Evolutionary conservation across 2,888 invertebrate genomes (phyloP).

Genomic region (Bellardia pandia): DNA sequence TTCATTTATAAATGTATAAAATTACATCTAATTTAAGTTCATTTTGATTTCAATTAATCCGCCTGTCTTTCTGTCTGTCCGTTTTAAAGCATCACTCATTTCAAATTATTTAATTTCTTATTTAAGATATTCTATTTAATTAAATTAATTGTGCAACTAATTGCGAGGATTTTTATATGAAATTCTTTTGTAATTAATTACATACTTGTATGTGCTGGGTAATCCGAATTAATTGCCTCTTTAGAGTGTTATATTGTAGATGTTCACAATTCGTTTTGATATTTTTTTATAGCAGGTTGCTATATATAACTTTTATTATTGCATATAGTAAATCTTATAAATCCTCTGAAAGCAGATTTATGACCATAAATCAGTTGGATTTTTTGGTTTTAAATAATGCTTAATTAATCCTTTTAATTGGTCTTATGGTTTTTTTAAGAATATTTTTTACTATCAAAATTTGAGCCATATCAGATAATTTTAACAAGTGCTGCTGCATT

Average conservation of each 20-base stretch:
- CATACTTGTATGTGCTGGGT: neutral
- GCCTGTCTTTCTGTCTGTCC: neutral
- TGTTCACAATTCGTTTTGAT: neutral
- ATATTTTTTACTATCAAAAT: no score
- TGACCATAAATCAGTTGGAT: no score
- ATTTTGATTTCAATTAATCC: constrained; percentile 1
- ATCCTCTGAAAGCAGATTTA: no score
- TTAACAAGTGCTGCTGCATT: no score
- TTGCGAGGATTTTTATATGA: constrained; percentile 6
- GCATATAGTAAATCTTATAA: no score
- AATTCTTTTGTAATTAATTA: constrained; percentile 13
- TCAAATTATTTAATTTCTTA: neutral
- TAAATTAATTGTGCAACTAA: constrained; percentile 5
- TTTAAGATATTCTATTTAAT: constrained; percentile 18
- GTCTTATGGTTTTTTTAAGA: no score
- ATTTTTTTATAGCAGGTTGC: neutral
- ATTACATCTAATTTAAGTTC: neutral
- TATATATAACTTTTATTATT: no score
- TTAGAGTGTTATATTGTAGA: neutral
- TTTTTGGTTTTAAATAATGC: no score
- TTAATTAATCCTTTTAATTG: no score
- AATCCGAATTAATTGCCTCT: constrained; percentile 27
- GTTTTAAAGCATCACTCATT: neutral
- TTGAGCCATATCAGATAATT: no score
- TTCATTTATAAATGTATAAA: constrained; percentile 3